phyloP scores from a whole-genome alignment of 2,888 invertebrate genomes.

The Drosophila nr. medialis region DNA sequence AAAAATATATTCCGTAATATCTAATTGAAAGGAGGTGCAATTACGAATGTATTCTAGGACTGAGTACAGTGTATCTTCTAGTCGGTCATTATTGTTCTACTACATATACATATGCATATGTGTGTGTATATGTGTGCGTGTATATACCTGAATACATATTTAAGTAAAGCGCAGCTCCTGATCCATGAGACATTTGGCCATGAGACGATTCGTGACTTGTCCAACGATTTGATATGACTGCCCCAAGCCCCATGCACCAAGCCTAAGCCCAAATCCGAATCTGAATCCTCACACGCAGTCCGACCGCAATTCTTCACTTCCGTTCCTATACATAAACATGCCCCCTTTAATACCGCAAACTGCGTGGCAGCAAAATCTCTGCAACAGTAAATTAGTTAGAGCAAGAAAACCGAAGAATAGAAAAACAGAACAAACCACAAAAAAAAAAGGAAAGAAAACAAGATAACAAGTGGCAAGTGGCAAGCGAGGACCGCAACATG shows the following conservation, averaged over 20 bases:
- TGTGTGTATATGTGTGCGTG: background rate
- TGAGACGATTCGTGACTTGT: conserved; percentile 41
- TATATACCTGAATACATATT: background rate
- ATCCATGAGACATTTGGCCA: conserved; percentile 20
- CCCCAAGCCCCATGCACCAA: conserved; percentile 15
- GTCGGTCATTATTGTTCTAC: too few species aligned
- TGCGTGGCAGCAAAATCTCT: conserved; percentile 37
- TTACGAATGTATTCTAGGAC: background rate
- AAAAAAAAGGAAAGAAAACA: background rate
- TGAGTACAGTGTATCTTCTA: background rate
- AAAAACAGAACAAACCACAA: background rate
- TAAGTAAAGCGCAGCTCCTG: background rate
- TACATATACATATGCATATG: background rate
- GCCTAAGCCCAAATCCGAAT: conserved; percentile 17
- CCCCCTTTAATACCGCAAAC: background rate
- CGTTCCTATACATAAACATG: background rate
- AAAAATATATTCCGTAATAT: background rate
- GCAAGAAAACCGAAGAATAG: conserved; percentile 3
- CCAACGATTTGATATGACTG: conserved; percentile 30
- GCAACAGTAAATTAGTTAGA: conserved; percentile 33
- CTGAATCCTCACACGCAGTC: conserved; percentile 13
- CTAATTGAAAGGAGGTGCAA: background rate
- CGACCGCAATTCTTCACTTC: background rate
- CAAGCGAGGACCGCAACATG: conserved; percentile 65
- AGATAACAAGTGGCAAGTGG: conserved; percentile 34